Conservation (phyloP, 2,888 invertebrate genomes). For the Rhamphomyia laevipes region DNA sequence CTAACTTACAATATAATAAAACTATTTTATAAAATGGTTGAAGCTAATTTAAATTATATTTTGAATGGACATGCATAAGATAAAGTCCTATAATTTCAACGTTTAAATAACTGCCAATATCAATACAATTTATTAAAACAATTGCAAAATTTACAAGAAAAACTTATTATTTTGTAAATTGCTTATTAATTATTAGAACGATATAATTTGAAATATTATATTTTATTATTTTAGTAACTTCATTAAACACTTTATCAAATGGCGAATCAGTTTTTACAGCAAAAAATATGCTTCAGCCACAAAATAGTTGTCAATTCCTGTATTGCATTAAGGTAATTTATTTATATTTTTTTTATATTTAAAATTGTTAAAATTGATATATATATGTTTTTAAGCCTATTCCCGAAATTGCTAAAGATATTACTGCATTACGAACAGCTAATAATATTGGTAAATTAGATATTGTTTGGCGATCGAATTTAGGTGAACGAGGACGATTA, state of each 20-base stretch:
- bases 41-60: too few species aligned
- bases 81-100: too few species aligned
- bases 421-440: constrained; percentile 65
- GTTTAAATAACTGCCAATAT: too few species aligned
- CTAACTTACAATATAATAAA: too few species aligned
- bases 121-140: too few species aligned
- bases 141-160: too few species aligned
- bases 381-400: constrained; percentile 44
- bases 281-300: constrained; percentile 72
- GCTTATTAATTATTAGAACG: too few species aligned
- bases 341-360: not conserved
- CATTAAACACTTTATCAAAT: constrained; percentile 54
- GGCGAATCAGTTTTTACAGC: constrained; percentile 66
- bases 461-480: constrained; percentile 94
- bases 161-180: too few species aligned
- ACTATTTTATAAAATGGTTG: too few species aligned
- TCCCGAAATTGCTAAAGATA: constrained; percentile 60
- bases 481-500: constrained; percentile 91
- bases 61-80: too few species aligned
- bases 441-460: constrained; percentile 93
- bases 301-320: constrained; percentile 87
- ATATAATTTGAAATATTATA: not conserved
- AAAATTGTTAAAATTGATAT: not conserved
- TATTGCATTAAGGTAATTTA: constrained; percentile 61
- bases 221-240: constrained; percentile 42